These are phyloP conservation scores for Spizella passerina DNA, from an alignment of 2,797 vertebrate genomes.

Conservation along the genomic window DNA sequence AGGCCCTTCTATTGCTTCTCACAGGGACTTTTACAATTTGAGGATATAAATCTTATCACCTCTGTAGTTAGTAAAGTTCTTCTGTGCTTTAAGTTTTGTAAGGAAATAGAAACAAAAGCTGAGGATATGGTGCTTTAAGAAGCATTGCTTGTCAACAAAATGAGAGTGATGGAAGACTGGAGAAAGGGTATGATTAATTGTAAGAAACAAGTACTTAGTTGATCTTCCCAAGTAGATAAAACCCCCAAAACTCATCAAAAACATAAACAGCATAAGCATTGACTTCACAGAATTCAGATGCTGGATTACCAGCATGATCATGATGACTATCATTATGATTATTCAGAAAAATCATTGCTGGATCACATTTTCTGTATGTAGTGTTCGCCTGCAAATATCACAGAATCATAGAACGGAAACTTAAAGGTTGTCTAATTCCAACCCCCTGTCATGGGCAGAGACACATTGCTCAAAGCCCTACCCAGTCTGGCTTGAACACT, in stretches of 20 bases:
- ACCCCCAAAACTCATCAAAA: background rate
- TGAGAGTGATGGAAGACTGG: background rate
- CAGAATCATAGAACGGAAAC: background rate
- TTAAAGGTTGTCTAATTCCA: fast-evolving
- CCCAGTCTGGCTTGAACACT: background rate
- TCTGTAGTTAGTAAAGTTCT: background rate
- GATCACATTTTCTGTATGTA: background rate
- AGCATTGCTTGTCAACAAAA: background rate
- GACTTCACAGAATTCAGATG: background rate
- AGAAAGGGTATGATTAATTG: background rate
- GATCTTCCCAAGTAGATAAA: background rate
- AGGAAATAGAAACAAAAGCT: background rate
- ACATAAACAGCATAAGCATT: background rate
- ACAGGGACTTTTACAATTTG: background rate
- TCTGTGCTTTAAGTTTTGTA: background rate
- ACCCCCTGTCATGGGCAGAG: background rate
- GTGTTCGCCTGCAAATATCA: background rate
- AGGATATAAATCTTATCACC: background rate
- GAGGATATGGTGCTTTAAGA: background rate
- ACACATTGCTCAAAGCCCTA: background rate
- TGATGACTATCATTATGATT: background rate
- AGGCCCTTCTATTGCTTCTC: background rate
- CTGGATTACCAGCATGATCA: background rate
- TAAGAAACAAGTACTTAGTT: background rate
- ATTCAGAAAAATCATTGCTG: background rate